phyloP scores from a whole-genome alignment of 2,888 invertebrate species.

The Nesidiocoris tenuis region DNA sequence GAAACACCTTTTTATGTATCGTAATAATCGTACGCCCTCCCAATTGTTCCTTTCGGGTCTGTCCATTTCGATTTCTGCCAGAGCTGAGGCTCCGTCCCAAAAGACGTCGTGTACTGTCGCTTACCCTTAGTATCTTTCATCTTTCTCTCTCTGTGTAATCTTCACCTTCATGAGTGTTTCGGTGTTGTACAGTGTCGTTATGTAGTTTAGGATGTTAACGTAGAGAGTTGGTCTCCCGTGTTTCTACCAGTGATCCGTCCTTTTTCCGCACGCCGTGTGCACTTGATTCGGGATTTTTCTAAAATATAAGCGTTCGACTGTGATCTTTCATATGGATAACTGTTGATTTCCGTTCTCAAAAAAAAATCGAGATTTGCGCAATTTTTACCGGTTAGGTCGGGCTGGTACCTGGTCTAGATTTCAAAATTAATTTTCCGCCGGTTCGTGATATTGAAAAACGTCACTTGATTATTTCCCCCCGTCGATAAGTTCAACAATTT shows the following conservation, averaged over 20 bases:
- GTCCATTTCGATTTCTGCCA: constrained; percentile 47
- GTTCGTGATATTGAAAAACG: too few relatives aligned
- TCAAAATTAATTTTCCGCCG: too few relatives aligned
- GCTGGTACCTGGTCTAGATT: too few relatives aligned
- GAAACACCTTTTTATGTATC: neutral
- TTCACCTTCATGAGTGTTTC: neutral
- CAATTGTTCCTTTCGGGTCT: constrained; percentile 27
- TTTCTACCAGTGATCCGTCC: neutral
- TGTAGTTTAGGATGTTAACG: neutral
- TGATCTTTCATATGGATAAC: neutral
- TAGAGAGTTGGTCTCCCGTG: neutral
- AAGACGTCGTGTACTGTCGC: constrained; percentile 48
- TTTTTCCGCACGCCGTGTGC: neutral
- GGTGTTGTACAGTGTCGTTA: neutral
- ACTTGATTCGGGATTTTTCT: neutral
- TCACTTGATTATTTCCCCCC: too few relatives aligned
- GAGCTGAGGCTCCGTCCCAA: constrained; percentile 46
- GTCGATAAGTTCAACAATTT: too few relatives aligned
- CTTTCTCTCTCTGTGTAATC: constrained; percentile 17
- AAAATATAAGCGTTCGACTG: neutral
- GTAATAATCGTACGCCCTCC: neutral
- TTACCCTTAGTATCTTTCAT: constrained; percentile 32
- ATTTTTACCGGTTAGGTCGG: too few relatives aligned
- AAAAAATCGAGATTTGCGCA: too few relatives aligned
- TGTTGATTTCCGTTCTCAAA: too few relatives aligned